Base-by-base conservation (phyloP, 2,797 vertebrate species). In the Neopelma chrysocephalum region DNA sequence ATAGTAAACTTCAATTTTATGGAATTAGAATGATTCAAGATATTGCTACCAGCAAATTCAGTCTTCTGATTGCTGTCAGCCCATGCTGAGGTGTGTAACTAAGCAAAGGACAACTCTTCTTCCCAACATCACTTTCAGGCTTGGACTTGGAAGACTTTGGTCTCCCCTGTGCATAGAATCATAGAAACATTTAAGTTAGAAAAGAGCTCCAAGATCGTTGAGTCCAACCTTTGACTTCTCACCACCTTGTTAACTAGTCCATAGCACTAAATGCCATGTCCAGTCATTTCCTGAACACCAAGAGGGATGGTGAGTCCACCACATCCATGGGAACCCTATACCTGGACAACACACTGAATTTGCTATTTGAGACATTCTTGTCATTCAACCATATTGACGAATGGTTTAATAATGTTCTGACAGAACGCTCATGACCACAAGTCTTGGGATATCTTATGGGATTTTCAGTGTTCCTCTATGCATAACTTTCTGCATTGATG, bases 121-220 rank as follows among this genome's bases (percentile, higher is more conserved):
- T 80, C 48, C 11, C 27, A 7, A 32, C 6, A 51, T 4, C 7
- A 22, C 12, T 73, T 15, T 69, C 18, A 56, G 27, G 4, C 12
- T 61, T 43, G 27, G 14, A 25, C 29, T 57, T 73, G 15, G 2
- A 77, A 77, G 15, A 58, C 34, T 6, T 82, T 82, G 12, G 14
- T 79, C 26, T 82, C 45, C 17, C 4, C 14, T 51, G 17, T 53
- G 29, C 13, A 23, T 1, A 21, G 45, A 45, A 40, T n/a, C n/a
- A 53, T 20, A 53, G 11, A 53, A 68, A 34, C 7, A 68, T 34
- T 66, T 34, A 47, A 40, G 19, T 29, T 53, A 19, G 13, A 34
- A 73, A 73, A 60, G 38, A 2, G 0, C 9, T 53, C n/a, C 2
- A 3, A 40, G 11, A n/a, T 50, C 32, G 15, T 25, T 17, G 29